Evolutionary conservation across 1,140 invertebrate genomes (phyloP).

Genomic region (Pachypeltis micranthus): DNA sequence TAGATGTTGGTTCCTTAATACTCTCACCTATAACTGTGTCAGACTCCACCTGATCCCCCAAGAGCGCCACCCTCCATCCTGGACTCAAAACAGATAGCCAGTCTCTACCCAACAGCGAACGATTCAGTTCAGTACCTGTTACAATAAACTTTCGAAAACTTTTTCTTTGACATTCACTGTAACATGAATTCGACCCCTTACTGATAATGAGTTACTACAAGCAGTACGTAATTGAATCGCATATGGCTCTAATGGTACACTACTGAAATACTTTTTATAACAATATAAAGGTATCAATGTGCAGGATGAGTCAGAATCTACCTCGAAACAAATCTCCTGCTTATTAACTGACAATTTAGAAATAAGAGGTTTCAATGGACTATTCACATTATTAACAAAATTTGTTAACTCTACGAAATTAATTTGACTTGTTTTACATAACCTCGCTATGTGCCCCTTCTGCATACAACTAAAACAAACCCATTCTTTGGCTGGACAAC

Average conservation of each 20-base stretch:
- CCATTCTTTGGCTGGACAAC: neutral
- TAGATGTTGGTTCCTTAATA: no score
- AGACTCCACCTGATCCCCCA: no score
- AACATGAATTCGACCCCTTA: neutral
- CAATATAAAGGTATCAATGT: neutral
- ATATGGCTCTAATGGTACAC: neutral
- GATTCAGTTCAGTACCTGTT: neutral
- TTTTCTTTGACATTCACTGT: neutral
- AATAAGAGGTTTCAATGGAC: neutral
- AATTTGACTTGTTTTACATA: neutral
- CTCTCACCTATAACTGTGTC: no score
- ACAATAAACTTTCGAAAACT: neutral
- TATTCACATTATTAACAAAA: neutral
- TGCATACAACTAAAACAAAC: neutral
- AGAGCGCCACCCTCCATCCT: no score
- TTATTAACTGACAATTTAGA: neutral
- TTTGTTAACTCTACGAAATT: neutral
- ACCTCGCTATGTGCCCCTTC: neutral
- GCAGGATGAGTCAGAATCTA: neutral
- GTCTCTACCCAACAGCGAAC: neutral
- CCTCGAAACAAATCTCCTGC: neutral
- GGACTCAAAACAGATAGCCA: neutral
- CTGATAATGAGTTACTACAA: neutral
- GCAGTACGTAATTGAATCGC: neutral
- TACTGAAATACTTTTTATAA: neutral